Evolutionary conservation across 1,140 invertebrate genomes (phyloP), one percentile per base, ranked within the genome.

Genomic region (Cherax quadricarinatus): DNA sequence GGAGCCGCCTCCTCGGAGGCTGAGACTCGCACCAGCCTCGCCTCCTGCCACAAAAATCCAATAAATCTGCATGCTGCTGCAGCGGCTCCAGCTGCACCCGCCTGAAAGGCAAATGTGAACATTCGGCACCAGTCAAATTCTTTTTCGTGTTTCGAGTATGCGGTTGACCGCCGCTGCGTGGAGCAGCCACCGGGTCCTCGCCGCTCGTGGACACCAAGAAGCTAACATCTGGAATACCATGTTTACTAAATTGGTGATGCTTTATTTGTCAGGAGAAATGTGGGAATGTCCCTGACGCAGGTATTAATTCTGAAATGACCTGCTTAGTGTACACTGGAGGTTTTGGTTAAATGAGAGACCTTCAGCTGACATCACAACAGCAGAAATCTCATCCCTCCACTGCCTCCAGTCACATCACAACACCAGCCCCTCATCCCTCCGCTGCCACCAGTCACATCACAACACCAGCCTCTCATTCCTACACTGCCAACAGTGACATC

Each of bases 61-160:
- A 75, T 75, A 75, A 75, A 75, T 75, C 70, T 75, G 70, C 30
- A n/a, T 75, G 70, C 70, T 75, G 70, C n/a, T 30, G 70, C 24
- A 75, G 6, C 24, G 70, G 70, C 70, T 75, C 70, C 24, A 24
- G 24, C 70, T 75, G 70, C 70, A 75, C 4, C 24, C 24, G 70
- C 70, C 70, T 75, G 30, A 75, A 75, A 75, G 70, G 70, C 70
- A 75, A 75, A 75, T 75, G 70, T 30, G n/a, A 24, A 75, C 24
- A 75, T 75, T 75, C 24, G 70, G 21, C 24, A 75, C 70, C 30
- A 12, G 70, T 30, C 7, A 24, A 75, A 75, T 30, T 75, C 70
- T 75, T 75, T 57, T 75, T 75, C 70, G 7, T n/a, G 70, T 75
- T 6, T 12, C 1, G n/a, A 30, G 70, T 6, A 75, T 5, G 70